Percentiles rank a stretch among this genome's conserved stretches.
Evolutionary conservation across 2,113 vertebrate species (phyloP).

Genomic region (Chloropsis hardwickii): DNA sequence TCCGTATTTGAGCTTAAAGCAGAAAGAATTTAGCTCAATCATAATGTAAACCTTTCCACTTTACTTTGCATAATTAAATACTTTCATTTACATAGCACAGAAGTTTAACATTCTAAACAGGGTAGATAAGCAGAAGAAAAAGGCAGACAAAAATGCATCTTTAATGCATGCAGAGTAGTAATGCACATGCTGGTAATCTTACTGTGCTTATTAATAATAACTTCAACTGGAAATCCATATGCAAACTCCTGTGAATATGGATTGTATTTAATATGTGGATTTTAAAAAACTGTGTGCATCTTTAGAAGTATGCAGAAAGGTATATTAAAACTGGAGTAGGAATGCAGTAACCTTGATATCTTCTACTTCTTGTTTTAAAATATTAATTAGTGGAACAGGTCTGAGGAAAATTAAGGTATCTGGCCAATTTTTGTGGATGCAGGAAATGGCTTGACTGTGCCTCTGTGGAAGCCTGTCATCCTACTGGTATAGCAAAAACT

Average conservation of each 20-base stretch:
- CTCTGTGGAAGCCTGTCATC: not conserved
- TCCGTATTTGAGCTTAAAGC: slow-evolving; percentile 37
- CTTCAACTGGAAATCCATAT: not conserved
- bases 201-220: not conserved
- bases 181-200: slow-evolving; percentile 9
- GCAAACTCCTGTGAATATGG: not conserved
- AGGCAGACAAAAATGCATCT: not conserved
- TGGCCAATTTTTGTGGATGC: not conserved
- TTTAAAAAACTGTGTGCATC: not conserved
- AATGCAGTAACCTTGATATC: not conserved
- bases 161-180: not conserved
- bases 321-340: not conserved
- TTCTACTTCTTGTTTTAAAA: not conserved
- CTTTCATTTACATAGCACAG: slow-evolving; percentile 50
- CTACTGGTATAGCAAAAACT: not conserved
- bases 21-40: slow-evolving; percentile 53
- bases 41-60: slow-evolving; percentile 52
- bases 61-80: slow-evolving; percentile 59
- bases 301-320: not conserved
- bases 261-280: not conserved
- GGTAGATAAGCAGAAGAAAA: slow-evolving; percentile 30
- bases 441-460: not conserved
- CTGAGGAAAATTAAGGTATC: not conserved
- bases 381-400: not conserved
- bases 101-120: slow-evolving; percentile 37